Percentiles rank a stretch among this genome's conserved stretches.
phyloP scores from a whole-genome alignment of 2,888 invertebrate species.

The Enoplolaimus lenunculus region DNA sequence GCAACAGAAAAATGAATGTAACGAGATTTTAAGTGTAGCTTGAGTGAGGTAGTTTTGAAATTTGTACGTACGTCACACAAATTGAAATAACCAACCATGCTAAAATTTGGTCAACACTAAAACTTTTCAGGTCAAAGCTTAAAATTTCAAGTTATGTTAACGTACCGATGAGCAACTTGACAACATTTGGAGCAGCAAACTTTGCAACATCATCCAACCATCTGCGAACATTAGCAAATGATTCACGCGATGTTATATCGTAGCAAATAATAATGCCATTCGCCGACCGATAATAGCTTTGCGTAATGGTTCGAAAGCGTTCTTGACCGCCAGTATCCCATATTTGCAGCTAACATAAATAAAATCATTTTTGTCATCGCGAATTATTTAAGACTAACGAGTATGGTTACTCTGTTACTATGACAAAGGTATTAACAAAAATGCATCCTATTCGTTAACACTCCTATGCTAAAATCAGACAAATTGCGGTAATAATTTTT shows the following conservation, averaged over 20 bases:
- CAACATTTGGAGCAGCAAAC: slow-evolving; percentile 79
- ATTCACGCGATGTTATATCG: slow-evolving; percentile 79
- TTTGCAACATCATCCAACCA: slow-evolving; percentile 91
- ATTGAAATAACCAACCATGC: no score
- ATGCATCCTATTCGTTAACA: background rate
- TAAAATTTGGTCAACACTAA: no score
- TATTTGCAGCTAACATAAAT: slow-evolving; percentile 69
- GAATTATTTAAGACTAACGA: no score
- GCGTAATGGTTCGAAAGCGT: slow-evolving; percentile 85
- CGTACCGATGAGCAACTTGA: slow-evolving; percentile 71
- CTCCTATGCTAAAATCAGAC: background rate
- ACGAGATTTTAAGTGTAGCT: no score
- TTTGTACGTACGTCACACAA: no score
- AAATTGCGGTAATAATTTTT: no score
- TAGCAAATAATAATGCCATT: slow-evolving; percentile 94
- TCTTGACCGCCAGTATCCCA: slow-evolving; percentile 97
- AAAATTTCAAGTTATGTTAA: no score
- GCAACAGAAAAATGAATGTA: no score
- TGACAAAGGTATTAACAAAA: background rate
- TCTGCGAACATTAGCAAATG: slow-evolving; percentile 74
- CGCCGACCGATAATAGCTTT: slow-evolving; percentile 88
- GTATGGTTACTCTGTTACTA: no score
- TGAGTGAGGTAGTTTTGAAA: no score
- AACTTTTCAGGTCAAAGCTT: no score
- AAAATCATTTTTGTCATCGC: no score